A percentile compares a stretch with the other conserved stretches of the same genome.
Conservation (phyloP, 2,888 invertebrate species). For the Habroteleia sp. region DNA sequence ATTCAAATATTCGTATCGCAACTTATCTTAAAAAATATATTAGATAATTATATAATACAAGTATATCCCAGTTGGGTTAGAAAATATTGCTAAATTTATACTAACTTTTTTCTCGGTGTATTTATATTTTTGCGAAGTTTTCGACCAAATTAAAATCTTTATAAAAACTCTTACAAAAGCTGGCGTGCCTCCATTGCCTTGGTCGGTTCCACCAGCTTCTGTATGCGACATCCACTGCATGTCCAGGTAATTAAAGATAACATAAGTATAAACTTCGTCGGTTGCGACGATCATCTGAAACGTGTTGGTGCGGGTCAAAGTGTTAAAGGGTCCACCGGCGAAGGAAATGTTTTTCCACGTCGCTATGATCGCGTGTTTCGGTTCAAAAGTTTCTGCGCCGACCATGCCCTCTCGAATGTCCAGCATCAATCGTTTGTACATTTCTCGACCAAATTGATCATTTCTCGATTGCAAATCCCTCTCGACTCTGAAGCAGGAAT, state of each 20-base stretch:
- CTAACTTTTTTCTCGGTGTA: too few relatives aligned
- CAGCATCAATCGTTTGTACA: conserved; percentile 92
- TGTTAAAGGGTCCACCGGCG: conserved; percentile 91
- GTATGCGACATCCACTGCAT: conserved; percentile 96
- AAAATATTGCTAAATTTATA: too few relatives aligned
- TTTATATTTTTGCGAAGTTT: too few relatives aligned
- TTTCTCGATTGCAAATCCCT: conserved; percentile 87
- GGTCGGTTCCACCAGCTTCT: conserved; percentile 93
- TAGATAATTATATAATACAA: too few relatives aligned
- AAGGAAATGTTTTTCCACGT: conserved; percentile 99
- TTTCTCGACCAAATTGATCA: conserved; percentile 92
- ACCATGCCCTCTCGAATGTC: conserved; percentile 94
- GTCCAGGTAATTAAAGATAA: conserved; percentile 95
- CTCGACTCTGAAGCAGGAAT: conserved; percentile 82
- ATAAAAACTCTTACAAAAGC: conserved; percentile 86
- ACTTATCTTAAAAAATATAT: too few relatives aligned
- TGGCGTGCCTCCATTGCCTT: conserved; percentile 92
- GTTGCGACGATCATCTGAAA: conserved; percentile 97
- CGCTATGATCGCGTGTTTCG: conserved; percentile 93
- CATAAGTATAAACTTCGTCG: conserved; percentile 96
- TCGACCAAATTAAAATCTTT: too few relatives aligned
- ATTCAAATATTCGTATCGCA: too few relatives aligned
- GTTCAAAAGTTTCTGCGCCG: conserved; percentile 93
- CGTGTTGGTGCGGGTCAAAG: conserved; percentile 94
- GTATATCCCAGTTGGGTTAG: too few relatives aligned